phyloP scores from a whole-genome alignment of 2,888 invertebrate genomes.

The Ectemnius continuus region DNA sequence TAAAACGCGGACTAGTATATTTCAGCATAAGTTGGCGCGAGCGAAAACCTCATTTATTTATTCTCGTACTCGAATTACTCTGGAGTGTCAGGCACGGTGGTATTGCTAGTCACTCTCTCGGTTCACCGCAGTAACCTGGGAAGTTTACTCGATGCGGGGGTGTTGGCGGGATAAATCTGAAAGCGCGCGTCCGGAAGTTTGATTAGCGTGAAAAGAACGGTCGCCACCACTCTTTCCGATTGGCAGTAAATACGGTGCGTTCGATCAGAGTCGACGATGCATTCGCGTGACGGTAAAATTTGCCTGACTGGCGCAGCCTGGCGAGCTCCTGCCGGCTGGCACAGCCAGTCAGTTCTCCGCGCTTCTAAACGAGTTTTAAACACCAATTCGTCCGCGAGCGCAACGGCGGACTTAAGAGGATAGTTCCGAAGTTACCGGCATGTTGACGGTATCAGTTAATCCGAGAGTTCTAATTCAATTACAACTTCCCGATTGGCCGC shows the following conservation, averaged over 20 bases:
- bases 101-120: too few relatives aligned
- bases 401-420: constrained; percentile 19
- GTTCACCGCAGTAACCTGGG: too few relatives aligned
- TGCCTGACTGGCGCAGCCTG: constrained; percentile 5
- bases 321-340: constrained; percentile 10
- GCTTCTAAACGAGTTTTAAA: constrained; percentile 28
- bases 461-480: constrained; percentile 54
- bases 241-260: neutral
- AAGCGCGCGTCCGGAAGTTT: constrained; percentile 18
- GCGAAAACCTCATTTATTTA: too few relatives aligned
- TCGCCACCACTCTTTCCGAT: neutral
- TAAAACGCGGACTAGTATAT: too few relatives aligned
- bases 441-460: constrained; percentile 47
- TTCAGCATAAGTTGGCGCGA: too few relatives aligned
- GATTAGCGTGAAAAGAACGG: too few relatives aligned
- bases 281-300: constrained; percentile 16
- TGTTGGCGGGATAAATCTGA: too few relatives aligned
- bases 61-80: too few relatives aligned
- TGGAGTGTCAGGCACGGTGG: too few relatives aligned
- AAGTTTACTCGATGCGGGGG: too few relatives aligned
- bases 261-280: neutral
- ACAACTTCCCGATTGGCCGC: constrained; percentile 39
- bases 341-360: constrained; percentile 11
- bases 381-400: constrained; percentile 19
- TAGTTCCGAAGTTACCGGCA: constrained; percentile 21